Evolutionary conservation across 1,140 invertebrate species (phyloP).

Genomic region (Philotrypesis tridentata): DNA sequence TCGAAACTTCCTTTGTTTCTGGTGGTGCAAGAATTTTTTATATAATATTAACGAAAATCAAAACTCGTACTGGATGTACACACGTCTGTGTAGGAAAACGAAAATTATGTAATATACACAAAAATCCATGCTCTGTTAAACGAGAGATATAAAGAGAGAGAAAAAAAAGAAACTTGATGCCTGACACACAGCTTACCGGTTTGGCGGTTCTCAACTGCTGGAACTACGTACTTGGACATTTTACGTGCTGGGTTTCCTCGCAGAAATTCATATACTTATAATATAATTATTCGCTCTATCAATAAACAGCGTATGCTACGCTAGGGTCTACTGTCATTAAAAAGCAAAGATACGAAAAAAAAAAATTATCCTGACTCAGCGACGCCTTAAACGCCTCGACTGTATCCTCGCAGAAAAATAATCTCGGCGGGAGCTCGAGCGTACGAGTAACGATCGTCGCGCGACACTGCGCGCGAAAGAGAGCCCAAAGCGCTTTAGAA

Average conservation of each 20-base stretch:
- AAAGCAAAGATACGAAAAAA: no score
- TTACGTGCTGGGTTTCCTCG: slow-evolving; percentile 12
- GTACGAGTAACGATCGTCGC: neutral
- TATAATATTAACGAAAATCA: no score
- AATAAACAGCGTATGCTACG: no score
- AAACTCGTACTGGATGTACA: no score
- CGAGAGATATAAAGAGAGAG: neutral
- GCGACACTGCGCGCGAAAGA: neutral
- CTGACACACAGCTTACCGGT: slow-evolving; percentile 45
- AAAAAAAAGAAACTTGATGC: slow-evolving; percentile 8
- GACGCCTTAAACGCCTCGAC: no score
- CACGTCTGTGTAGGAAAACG: neutral
- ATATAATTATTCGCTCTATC: no score
- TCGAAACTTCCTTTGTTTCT: no score
- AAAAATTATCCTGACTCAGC: no score
- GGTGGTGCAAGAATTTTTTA: no score
- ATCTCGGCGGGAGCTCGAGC: no score
- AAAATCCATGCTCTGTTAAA: neutral
- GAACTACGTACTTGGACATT: slow-evolving; percentile 8
- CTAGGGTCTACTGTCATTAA: no score
- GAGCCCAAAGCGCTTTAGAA: neutral
- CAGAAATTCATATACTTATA: neutral
- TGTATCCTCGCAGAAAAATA: no score
- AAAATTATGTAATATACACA: neutral
- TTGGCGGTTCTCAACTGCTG: slow-evolving; percentile 23